These are phyloP conservation scores for Bothrops jararaca DNA, from an alignment of 2,113 vertebrate genomes.

Conservation along the genomic window DNA sequence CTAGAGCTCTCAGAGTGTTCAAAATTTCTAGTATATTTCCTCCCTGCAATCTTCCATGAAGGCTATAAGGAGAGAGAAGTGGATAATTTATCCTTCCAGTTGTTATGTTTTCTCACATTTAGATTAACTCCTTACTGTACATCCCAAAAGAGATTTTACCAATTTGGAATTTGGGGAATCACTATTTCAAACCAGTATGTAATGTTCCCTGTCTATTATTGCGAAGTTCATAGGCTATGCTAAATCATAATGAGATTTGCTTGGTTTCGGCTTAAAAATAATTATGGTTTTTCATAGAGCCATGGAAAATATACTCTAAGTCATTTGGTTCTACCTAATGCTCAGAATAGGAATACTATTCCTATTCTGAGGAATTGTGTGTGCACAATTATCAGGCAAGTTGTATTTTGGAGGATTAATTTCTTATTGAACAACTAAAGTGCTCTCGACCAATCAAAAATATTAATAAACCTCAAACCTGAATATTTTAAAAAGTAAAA, in stretches of 20 bases:
- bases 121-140: not conserved
- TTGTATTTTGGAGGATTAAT: too few species aligned
- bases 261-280: not conserved
- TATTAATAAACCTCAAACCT: too few species aligned
- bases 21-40: not conserved
- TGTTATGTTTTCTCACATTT: not conserved
- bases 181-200: not conserved
- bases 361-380: too few species aligned
- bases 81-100: too few species aligned
- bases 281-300: not conserved
- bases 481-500: too few species aligned
- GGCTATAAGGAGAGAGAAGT: not conserved
- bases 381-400: too few species aligned
- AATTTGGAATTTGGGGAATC: not conserved
- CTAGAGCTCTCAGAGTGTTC: not conserved
- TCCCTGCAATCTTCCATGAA: not conserved
- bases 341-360: not conserved
- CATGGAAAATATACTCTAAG: not conserved
- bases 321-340: not conserved
- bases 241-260: not conserved
- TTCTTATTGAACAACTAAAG: too few species aligned
- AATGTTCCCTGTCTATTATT: not conserved
- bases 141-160: not conserved
- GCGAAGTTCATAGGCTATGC: not conserved
- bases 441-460: too few species aligned